Conservation (phyloP, 2,888 invertebrate species). For the Agrotis ipsilon region DNA sequence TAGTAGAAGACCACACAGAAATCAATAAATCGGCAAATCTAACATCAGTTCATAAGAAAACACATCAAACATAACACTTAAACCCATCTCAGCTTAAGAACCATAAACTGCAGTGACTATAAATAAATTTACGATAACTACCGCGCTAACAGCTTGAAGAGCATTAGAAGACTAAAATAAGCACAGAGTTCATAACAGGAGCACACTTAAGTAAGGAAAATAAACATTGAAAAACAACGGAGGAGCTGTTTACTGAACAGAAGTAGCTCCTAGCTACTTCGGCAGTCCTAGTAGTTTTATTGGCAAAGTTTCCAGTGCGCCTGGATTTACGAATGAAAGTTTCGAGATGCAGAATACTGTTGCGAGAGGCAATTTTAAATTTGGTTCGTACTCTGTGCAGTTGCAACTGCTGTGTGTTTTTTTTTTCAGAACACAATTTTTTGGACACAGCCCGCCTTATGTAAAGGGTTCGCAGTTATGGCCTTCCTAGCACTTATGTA, state of each 20-base stretch:
- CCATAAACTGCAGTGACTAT: slow-evolving; percentile 41
- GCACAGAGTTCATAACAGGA: slow-evolving; percentile 46
- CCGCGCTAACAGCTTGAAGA: slow-evolving; percentile 56
- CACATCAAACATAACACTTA: slow-evolving; percentile 15
- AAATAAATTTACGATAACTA: slow-evolving; percentile 62
- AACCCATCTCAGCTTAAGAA: slow-evolving; percentile 16
- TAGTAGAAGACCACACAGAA: slow-evolving; percentile 6
- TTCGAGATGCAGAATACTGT: slow-evolving; percentile 39
- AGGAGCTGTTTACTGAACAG: slow-evolving; percentile 35
- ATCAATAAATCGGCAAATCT: not conserved
- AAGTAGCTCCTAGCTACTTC: slow-evolving; percentile 32
- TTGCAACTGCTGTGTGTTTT: not conserved
- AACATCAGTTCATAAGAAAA: slow-evolving; percentile 2
- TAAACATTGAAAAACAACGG: slow-evolving; percentile 52
- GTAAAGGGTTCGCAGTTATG: no score
- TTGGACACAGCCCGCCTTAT: no score
- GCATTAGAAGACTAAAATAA: slow-evolving; percentile 41
- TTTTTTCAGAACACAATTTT: not conserved
- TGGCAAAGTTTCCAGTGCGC: slow-evolving; percentile 53
- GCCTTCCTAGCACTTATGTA: no score
- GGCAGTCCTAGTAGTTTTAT: slow-evolving; percentile 47
- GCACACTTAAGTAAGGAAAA: slow-evolving; percentile 48
- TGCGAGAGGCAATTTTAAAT: slow-evolving; percentile 46
- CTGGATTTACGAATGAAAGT: slow-evolving; percentile 31
- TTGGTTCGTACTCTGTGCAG: slow-evolving; percentile 8